Percentiles rank a stretch among this genome's conserved stretches.
Conservation (phyloP, 2,797 vertebrate genomes). For the Sebastes paucispinis region DNA sequence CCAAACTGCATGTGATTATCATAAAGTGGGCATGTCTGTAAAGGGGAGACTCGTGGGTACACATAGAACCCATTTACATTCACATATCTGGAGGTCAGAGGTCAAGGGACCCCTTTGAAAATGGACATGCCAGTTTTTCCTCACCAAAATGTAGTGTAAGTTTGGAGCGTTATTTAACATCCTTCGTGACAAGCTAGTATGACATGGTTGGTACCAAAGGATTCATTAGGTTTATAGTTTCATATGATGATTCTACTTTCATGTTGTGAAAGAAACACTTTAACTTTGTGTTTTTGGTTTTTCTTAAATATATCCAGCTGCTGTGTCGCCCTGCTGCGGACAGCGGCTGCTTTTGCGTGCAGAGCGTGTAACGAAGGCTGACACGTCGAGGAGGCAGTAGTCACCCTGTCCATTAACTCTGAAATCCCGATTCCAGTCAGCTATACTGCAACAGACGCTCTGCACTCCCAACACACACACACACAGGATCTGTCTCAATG, state of each 20-base stretch:
- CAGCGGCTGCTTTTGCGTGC: constrained; percentile 50
- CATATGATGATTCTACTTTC: no score
- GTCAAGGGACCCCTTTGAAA: no score
- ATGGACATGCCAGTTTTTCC: no score
- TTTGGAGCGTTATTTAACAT: no score
- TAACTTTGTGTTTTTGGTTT: background rate
- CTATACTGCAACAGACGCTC: no score
- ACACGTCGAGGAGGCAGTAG: constrained; percentile 71
- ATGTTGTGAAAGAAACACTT: background rate
- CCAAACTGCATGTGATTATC: no score
- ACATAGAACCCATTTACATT: no score
- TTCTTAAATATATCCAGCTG: constrained; percentile 6
- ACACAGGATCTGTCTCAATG: constrained; percentile 5
- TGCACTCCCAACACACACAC: background rate
- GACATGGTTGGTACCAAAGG: fast-evolving
- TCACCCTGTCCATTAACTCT: constrained; percentile 72
- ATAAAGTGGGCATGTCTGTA: fast-evolving
- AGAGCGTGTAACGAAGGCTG: constrained; percentile 74
- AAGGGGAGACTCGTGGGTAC: no score
- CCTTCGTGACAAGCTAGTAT: no score
- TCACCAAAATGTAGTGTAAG: no score
- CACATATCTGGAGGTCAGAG: no score
- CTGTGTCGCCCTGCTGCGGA: constrained; percentile 8
- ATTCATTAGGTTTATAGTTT: no score
- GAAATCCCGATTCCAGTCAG: constrained; percentile 71